Evolutionary conservation across 2,113 vertebrate genomes (phyloP).

Genomic region (Zosterops japonicus): DNA sequence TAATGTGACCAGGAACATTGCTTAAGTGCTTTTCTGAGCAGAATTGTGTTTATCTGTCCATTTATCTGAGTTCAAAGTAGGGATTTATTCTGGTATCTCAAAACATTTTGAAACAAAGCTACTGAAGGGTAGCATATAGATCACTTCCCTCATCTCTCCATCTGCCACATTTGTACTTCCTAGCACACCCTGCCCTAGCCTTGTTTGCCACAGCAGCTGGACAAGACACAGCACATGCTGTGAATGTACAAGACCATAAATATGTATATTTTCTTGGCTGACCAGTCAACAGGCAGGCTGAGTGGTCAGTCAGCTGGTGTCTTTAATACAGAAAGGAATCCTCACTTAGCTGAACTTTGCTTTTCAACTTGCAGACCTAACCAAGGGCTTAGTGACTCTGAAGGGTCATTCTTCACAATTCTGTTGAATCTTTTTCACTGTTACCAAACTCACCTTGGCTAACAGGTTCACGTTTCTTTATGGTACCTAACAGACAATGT

Average conservation of each 20-base stretch:
- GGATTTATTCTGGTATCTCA: not conserved
- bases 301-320: accelerated
- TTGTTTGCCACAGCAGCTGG: not conserved
- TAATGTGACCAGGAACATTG: not conserved
- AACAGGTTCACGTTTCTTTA: not conserved
- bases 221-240: not conserved
- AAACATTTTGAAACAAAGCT: not conserved
- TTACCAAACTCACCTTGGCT: not conserved
- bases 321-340: not conserved
- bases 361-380: not conserved
- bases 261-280: not conserved
- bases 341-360: accelerated
- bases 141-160: not conserved
- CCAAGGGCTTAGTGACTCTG: not conserved
- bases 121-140: not conserved
- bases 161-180: not conserved
- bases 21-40: not conserved
- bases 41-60: not conserved
- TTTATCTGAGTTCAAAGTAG: not conserved
- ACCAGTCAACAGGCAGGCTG: not conserved
- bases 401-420: not conserved
- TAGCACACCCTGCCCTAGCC: not conserved
- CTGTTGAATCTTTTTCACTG: not conserved
- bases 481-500: not conserved
- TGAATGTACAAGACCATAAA: not conserved